Evolutionary conservation across 2,888 invertebrate genomes (phyloP), one percentile per base, ranked within the genome.

Genomic region (Baronia brevicornis): DNA sequence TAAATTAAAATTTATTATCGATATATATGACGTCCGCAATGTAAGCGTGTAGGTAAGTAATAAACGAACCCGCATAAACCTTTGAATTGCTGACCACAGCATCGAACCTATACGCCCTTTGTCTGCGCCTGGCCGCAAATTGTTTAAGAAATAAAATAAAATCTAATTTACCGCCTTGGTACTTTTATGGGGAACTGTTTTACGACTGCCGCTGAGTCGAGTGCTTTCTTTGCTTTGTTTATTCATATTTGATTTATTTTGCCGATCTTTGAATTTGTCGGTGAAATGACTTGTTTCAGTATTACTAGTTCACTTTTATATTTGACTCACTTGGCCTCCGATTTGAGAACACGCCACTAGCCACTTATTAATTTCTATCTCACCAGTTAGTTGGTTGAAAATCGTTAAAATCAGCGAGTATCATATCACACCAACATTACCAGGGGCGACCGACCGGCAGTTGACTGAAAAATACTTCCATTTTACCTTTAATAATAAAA

Each of bases 101-200:
- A 71, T 75, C 71, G 74, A 73, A 69, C 74, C 65, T 69, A 63
- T 61, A 69, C 61, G 73, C 71, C 75, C 72, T 80, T 79, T 80
- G 79, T 80, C 71, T 70, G 65, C 65, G 67, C 61, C 67, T 65
- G 52, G 63, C 71, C 78, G 63, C 80, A 79, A 77, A 80, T 78
- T 80, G 77, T 82, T 79, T 70, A 80, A 80, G 79, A 78, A 82
- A 79, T 80, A 79, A 79, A 79, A 78, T 77, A 74, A 77, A 80
- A 78, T 80, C 75, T 77, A 82, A 82, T 80, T 80, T 80, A 74
- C 72, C 72, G 74, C 69, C 60, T 69, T 74, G 58, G 65, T 77
- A 73, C 78, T 67, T 79, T 78, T 75, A 78, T 72, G 63, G 66
- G 69, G 66, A 67, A 72, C 64, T 59, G 62, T 68, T 75, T 75